These are phyloP conservation scores for Atrina japonica DNA, from an alignment of 2,888 invertebrate species.

Conservation along the genomic window DNA sequence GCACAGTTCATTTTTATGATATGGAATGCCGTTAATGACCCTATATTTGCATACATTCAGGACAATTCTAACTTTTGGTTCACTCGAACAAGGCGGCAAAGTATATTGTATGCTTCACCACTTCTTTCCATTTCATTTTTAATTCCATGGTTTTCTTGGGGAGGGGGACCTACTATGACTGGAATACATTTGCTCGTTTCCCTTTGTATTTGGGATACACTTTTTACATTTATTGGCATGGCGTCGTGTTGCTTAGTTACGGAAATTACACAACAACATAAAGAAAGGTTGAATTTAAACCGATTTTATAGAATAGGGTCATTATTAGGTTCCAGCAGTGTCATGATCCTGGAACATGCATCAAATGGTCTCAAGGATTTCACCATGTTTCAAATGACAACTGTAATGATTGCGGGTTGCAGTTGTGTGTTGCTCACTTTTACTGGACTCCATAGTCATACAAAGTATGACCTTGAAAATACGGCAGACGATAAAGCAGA, in stretches of 20 bases:
- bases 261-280: conserved; percentile 76
- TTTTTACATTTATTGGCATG: conserved; percentile 80
- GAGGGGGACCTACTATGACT: conserved; percentile 64
- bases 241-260: conserved; percentile 80
- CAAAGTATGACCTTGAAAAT: conserved; percentile 65
- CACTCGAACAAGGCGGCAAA: conserved; percentile 77
- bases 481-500: conserved; percentile 20
- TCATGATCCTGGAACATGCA: conserved; percentile 68
- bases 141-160: conserved; percentile 78
- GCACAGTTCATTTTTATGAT: conserved; percentile 80
- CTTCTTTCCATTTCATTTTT: conserved; percentile 79
- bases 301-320: conserved; percentile 72
- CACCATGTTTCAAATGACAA: conserved; percentile 73
- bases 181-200: conserved; percentile 81
- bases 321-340: conserved; percentile 64
- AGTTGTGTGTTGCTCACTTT: conserved; percentile 68
- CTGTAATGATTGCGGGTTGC: conserved; percentile 69
- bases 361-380: conserved; percentile 77
- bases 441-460: conserved; percentile 68
- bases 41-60: conserved; percentile 81
- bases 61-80: conserved; percentile 72
- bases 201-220: conserved; percentile 81
- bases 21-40: conserved; percentile 82
- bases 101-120: conserved; percentile 80
- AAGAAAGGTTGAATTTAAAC: conserved; percentile 75